Conservation (phyloP, 2,797 vertebrate genomes). For the Sphaeramia orbicularis region DNA sequence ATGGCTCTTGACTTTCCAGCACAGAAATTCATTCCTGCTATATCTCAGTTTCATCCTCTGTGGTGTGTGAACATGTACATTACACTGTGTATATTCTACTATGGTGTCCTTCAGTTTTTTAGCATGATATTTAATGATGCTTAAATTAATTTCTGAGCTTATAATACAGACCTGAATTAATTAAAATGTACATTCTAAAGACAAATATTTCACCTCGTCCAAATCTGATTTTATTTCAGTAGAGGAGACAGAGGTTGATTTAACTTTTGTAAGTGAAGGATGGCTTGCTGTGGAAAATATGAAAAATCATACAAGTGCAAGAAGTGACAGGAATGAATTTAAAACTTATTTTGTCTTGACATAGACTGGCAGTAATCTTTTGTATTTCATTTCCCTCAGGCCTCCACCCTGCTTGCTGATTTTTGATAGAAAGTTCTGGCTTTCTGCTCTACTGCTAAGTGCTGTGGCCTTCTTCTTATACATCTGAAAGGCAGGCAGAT, state of each 20-base stretch:
- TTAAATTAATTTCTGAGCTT: too few species aligned
- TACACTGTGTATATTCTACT: too few species aligned
- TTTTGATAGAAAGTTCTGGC: conserved; percentile 30
- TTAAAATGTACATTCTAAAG: too few species aligned
- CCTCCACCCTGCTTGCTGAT: background rate
- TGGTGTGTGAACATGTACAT: too few species aligned
- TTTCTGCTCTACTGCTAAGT: conserved; percentile 7
- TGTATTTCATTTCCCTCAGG: conserved; percentile 15
- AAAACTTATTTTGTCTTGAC: conserved; percentile 17
- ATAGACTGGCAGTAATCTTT: conserved; percentile 12
- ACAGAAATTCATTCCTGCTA: too few species aligned
- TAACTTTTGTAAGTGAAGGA: conserved; percentile 1
- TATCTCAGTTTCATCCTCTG: too few species aligned
- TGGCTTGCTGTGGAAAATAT: background rate
- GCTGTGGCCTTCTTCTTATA: conserved; percentile 25
- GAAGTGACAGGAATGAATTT: conserved; percentile 16
- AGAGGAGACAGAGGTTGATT: background rate
- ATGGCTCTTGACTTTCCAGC: too few species aligned
- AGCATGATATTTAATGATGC: too few species aligned
- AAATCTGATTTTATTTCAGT: conserved; percentile 7
- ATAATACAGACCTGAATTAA: too few species aligned
- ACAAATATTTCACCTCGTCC: too few species aligned
- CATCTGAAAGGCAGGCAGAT: conserved; percentile 27
- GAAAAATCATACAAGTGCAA: background rate
- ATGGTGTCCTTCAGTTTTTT: too few species aligned